phyloP scores from a whole-genome alignment of 2,888 invertebrate genomes.

The Dryobota labecula region DNA sequence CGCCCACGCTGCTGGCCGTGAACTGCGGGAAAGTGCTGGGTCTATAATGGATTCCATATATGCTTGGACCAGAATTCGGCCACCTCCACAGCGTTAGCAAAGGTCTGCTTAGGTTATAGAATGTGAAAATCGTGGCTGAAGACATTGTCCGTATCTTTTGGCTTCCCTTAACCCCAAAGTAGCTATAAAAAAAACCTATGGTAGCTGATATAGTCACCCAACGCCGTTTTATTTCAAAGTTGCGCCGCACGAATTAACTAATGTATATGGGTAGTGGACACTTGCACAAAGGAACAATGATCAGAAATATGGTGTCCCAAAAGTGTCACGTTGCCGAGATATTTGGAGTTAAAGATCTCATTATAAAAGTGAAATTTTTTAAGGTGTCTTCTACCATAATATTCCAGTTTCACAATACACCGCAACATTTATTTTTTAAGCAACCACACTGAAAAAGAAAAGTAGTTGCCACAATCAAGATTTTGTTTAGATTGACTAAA shows the following conservation, averaged over 20 bases:
- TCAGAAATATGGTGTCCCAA: background rate
- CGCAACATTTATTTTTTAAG: too few relatives aligned
- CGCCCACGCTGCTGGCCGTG: conserved; percentile 70
- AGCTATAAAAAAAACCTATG: background rate
- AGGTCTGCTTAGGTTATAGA: background rate
- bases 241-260: background rate
- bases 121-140: background rate
- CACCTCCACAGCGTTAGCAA: background rate
- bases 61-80: background rate
- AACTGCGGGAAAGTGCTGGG: too few relatives aligned
- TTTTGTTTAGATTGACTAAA: too few relatives aligned
- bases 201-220: background rate
- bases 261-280: background rate
- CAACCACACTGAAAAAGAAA: too few relatives aligned
- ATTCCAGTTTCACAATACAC: background rate
- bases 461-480: too few relatives aligned
- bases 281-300: background rate
- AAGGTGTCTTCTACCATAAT: background rate
- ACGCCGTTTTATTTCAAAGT: background rate
- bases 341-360: background rate
- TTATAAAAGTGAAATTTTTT: background rate
- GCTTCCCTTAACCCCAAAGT: background rate
- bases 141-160: background rate
- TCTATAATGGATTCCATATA: background rate
- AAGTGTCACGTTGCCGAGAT: background rate